Conservation (phyloP, 2,888 invertebrate genomes). For the Crematogaster levior region DNA sequence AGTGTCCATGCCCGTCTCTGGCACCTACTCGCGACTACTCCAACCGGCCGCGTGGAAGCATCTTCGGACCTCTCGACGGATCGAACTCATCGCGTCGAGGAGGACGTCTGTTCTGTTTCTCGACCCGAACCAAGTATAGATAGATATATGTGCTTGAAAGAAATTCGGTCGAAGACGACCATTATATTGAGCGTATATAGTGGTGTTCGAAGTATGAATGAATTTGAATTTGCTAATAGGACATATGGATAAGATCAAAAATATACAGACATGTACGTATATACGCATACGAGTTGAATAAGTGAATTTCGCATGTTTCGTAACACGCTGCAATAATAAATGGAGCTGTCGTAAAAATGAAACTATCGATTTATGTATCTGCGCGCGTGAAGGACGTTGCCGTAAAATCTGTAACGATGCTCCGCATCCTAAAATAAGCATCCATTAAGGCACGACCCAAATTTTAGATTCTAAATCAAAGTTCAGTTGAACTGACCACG, state of each 20-base stretch:
- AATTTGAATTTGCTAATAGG: not conserved
- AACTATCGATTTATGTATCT: slow-evolving; percentile 33
- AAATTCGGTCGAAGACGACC: slow-evolving; percentile 43
- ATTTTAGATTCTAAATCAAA: slow-evolving; percentile 62
- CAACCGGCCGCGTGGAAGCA: slow-evolving; percentile 70
- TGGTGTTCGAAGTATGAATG: not conserved
- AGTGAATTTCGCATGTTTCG: not conserved
- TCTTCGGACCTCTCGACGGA: slow-evolving; percentile 71
- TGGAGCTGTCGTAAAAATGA: slow-evolving; percentile 20
- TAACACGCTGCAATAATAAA: slow-evolving; percentile 5
- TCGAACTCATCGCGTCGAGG: slow-evolving; percentile 72
- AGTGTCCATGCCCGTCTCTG: slow-evolving; percentile 83
- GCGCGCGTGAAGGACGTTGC: slow-evolving; percentile 15
- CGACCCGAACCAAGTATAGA: slow-evolving; percentile 51
- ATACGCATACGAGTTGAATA: too few relatives aligned
- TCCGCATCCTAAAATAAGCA: slow-evolving; percentile 58
- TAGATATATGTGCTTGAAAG: slow-evolving; percentile 64
- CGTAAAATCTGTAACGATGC: slow-evolving; percentile 57
- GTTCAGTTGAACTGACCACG: slow-evolving; percentile 82
- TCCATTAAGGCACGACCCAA: slow-evolving; percentile 68
- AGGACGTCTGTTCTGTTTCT: slow-evolving; percentile 56
- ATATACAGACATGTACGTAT: not conserved
- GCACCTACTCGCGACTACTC: slow-evolving; percentile 72
- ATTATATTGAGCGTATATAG: not conserved
- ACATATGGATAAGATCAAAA: not conserved